Evolutionary conservation across 2,888 invertebrate genomes (phyloP), one percentile per base, ranked within the genome.

Genomic region (Mimachlamys varia): DNA sequence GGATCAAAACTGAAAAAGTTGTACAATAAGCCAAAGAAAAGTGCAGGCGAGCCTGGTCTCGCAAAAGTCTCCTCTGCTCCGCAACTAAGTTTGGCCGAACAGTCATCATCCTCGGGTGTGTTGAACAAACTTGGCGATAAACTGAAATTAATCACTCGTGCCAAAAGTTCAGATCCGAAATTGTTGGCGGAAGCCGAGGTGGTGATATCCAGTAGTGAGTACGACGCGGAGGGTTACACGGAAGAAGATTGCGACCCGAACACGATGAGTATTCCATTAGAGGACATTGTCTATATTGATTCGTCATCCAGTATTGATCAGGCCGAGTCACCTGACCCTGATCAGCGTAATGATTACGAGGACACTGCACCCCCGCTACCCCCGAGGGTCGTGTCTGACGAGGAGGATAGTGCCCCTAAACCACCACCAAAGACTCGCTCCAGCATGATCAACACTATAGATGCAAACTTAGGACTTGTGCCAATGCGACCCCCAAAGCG

Each of bases 1-100:
- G 91, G 91, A 17, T 90, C 90, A 38, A 91, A 91, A 88, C 50
- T 92, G 15, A 92, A 92, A 44, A 89, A 92, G 88, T 90, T 91
- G n/a, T 90, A 91, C 22, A 90, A 90, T 88, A 90, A 89, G n/a
- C 89, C 49, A 90, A 88, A 87, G 88, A 88, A 87, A 89, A 90
- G 37, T 33, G 37, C n/a, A 89, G 62, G 90, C 13, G 90, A 90
- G 5, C 58, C 76, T 13, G 87, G 89, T 53, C 87, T 90, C 53
- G 50, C 87, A 15, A 92, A 92, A 88, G 92, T 92, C 49, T 76
- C 90, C 0, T 92, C 92, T 22, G 90, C 90, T 13, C 87, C 92
- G 0, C 87, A 90, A 17, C 44, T 92, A 7, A 87, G 62, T 53
- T 33, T 55, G 13, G 62, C 89, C 87, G 90, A 90, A 87, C 76